Evolutionary conservation across 1,140 invertebrate genomes (phyloP).

Genomic region (Drosophila dunni): DNA sequence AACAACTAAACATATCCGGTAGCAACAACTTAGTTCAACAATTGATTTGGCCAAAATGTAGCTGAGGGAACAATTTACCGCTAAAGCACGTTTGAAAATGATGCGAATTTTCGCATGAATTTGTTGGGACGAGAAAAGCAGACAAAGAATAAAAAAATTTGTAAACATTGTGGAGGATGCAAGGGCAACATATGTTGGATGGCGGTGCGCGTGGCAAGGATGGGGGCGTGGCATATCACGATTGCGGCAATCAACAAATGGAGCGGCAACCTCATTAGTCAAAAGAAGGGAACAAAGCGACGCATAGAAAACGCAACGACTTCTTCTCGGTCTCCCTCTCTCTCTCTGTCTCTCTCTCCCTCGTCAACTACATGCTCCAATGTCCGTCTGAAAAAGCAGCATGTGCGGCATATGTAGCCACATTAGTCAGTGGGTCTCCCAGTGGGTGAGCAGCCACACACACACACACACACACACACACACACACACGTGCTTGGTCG

Average conservation of each 20-base stretch:
- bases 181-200: slow-evolving; percentile 39
- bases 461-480: slow-evolving; percentile 7
- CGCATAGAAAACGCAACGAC: slow-evolving; percentile 33
- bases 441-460: slow-evolving; percentile 29
- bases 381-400: slow-evolving; percentile 15
- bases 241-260: slow-evolving; percentile 61
- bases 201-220: slow-evolving; percentile 11
- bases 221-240: slow-evolving; percentile 36
- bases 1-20: slow-evolving; percentile 4
- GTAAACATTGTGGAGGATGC: slow-evolving; percentile 31
- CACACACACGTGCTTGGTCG: slow-evolving; percentile 32
- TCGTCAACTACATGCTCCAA: not conserved
- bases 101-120: slow-evolving; percentile 45
- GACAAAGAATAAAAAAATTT: slow-evolving; percentile 24
- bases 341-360: slow-evolving; percentile 1
- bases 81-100: slow-evolving; percentile 33
- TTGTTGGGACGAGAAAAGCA: slow-evolving; percentile 16
- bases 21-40: slow-evolving; percentile 17
- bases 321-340: not conserved
- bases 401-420: slow-evolving; percentile 53
- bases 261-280: slow-evolving; percentile 61
- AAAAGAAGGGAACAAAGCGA: slow-evolving; percentile 34
- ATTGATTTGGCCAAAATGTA: slow-evolving; percentile 17
- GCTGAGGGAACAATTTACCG: slow-evolving; percentile 25
- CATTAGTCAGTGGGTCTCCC: slow-evolving; percentile 45